Conservation (phyloP, 2,888 invertebrate genomes). For the Folsomia manolachei region DNA sequence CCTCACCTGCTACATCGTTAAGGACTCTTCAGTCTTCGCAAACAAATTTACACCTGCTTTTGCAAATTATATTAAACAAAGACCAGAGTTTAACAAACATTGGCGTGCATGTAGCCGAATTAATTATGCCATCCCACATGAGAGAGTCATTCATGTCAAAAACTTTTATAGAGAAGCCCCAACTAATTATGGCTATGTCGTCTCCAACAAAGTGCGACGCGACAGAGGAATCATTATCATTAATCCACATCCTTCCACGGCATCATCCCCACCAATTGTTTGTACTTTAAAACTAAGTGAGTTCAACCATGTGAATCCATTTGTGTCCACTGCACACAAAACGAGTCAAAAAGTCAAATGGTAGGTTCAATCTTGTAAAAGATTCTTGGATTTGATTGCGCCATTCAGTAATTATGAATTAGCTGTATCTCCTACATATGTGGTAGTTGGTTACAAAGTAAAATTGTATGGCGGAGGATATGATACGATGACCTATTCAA, state of each 20-base stretch:
- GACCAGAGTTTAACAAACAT: not conserved
- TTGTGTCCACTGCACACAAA: no score
- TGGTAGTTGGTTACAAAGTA: no score
- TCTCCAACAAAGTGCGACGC: not conserved
- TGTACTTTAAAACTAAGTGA: not conserved
- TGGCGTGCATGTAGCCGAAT: not conserved
- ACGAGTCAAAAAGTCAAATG: slow-evolving; percentile 4
- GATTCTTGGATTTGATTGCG: slow-evolving; percentile 1
- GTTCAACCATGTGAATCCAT: not conserved
- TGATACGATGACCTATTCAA: not conserved
- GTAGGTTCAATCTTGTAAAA: no score
- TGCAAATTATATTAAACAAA: not conserved
- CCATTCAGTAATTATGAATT: not conserved
- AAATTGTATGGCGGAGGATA: no score
- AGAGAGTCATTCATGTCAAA: no score
- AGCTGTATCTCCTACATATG: not conserved
- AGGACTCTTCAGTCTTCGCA: not conserved
- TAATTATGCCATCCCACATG: not conserved
- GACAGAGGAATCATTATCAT: not conserved
- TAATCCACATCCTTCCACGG: not conserved
- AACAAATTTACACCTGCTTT: not conserved
- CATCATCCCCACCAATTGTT: not conserved
- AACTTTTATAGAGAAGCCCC: no score
- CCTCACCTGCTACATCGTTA: no score
- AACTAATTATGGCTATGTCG: no score